Base-by-base conservation (phyloP, 2,113 vertebrate species). In the Callithrix jacchus region DNA sequence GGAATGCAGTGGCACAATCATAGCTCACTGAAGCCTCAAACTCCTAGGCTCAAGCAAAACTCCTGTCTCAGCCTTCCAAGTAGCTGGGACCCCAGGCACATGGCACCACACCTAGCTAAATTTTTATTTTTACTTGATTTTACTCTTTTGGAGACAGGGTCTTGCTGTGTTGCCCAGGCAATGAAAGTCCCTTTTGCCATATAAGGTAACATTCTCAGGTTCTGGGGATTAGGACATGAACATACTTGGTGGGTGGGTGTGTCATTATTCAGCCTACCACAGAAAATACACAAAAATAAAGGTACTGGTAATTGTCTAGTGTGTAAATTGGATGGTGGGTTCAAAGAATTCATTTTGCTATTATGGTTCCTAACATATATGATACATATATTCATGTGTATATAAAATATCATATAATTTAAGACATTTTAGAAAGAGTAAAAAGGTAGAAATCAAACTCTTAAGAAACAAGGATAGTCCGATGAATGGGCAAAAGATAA, bases 271-370 rank as follows among this genome's bases (percentile, higher is more conserved):
- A 76, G 73, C 21, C 49, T 80, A 77, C 25, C 66, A 86, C 23
- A 81, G 18, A 85, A 5, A 79, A 47, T 21, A 47, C 20, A 42
- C 66, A 89, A 91, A 94, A 18, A 93, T 45, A 23, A 94, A 82
- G 30, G 21, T 77, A 73, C 0, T 74, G 30, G 18, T 90, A 45
- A 80, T 88, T 91, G 35, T 89, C 40, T 30, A 80, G 71, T 32
- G 77, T 70, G 92, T 91, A 91, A 66, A 77, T 0, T 94, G 32
- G 21, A 93, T 16, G 25, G 23, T 61, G 23, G n/a, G 30, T 56
- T 54, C 66, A 52, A 89, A 61, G 32, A 96, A 91, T 89, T 86
- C 87, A 89, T 92, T 87, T 74, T 95, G 73, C 54, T 81, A 58
- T 66, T 92, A 68, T 82, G 64, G 16, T 96, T 86, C 87, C 68